Conservation (phyloP, 1,140 invertebrate genomes). For the Drosophila repletoides region DNA sequence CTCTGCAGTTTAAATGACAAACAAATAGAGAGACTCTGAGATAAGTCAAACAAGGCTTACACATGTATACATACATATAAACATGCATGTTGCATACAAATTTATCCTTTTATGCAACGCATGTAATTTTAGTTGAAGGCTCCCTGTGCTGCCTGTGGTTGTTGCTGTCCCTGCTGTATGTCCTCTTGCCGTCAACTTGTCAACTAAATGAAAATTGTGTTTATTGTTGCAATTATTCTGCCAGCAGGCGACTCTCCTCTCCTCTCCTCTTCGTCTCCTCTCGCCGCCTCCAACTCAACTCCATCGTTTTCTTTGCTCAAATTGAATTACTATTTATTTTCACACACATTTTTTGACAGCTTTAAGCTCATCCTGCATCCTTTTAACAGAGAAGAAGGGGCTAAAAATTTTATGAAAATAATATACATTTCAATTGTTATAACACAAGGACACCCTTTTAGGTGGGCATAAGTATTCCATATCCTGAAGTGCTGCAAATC, state of each 20-base stretch:
- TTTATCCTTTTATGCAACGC: too few species aligned
- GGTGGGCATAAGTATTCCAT: conserved; percentile 9
- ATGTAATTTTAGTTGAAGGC: conserved; percentile 4
- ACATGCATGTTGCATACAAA: neutral
- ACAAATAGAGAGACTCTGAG: conserved; percentile 28
- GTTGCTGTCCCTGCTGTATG: conserved; percentile 19
- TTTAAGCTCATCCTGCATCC: neutral
- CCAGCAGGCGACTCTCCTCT: conserved; percentile 7
- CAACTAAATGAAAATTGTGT: conserved; percentile 67
- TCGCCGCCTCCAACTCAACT: too few species aligned
- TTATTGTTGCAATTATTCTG: conserved; percentile 73
- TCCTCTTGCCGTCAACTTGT: conserved; percentile 49
- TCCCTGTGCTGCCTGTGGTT: conserved; percentile 1
- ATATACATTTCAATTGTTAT: too few species aligned
- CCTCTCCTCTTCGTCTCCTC: neutral
- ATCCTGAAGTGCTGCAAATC: conserved; percentile 50
- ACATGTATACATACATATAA: conserved; percentile 16
- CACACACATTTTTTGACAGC: too few species aligned
- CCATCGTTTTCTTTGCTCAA: too few species aligned
- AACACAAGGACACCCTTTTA: conserved; percentile 19
- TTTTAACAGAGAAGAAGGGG: conserved; percentile 9
- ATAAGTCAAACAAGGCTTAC: conserved; percentile 47
- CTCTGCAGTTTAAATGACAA: conserved; percentile 70
- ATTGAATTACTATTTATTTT: too few species aligned
- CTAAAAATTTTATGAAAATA: conserved; percentile 19